Evolutionary conservation across 2,797 vertebrate genomes (phyloP), one percentile per base, ranked within the genome.

Genomic region (Neosilurus hyrtlii): DNA sequence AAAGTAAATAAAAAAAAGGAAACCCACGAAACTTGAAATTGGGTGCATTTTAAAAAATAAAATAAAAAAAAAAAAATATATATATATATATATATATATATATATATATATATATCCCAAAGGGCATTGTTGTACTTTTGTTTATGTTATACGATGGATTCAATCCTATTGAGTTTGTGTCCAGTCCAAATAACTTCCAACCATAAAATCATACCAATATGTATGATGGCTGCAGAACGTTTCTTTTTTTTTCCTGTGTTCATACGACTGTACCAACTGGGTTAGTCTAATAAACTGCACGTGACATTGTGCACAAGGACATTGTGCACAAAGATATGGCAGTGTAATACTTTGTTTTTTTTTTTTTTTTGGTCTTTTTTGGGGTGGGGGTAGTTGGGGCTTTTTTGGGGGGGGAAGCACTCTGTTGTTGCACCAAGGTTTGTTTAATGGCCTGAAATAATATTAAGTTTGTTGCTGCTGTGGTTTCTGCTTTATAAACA

Each of bases 1-100:
- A 30, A 30, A 30, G 56, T 76, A 57, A 15, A 57, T 59, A 59
- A 59, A 76, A 24, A 76, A 76, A 37, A 61, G 56, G 20, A 75
- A 61, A 76, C 35, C 35, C 35, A 37, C 11, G 20, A 76, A 61
- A 43, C 35, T 9, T 75, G 56, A 14, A 16, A 22, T 59, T 20
- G 1, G 20, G 30, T 9, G 56, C 22, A 14, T 62, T 1, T 6
- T 43, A n/a, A n/a, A n/a, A n/a, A n/a, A n/a, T n/a, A n/a, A n/a
- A n/a, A n/a, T n/a, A n/a, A n/a, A n/a, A n/a, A n/a, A n/a, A n/a
- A n/a, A n/a, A n/a, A n/a, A n/a, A n/a, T n/a, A n/a, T n/a, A n/a
- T n/a, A n/a, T n/a, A n/a, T n/a, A n/a, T n/a, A n/a, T n/a, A n/a
- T n/a, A n/a, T n/a, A n/a, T n/a, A n/a, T n/a, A n/a, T n/a, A n/a